Base-by-base conservation (phyloP, 2,888 invertebrate species). In the Aphodius sticticus region DNA sequence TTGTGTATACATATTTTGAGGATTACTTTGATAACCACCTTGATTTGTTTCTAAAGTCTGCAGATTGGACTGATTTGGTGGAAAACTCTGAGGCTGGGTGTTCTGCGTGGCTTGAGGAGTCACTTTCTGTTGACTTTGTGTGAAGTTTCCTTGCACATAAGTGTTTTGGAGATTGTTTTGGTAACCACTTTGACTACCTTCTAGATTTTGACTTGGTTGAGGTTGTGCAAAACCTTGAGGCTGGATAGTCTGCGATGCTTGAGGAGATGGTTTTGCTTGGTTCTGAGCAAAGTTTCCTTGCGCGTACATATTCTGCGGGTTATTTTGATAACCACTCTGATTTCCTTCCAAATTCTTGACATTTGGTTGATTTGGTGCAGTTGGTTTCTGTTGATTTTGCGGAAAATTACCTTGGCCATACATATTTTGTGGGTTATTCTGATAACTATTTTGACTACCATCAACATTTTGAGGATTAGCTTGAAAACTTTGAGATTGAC, bases 91-190 rank as follows among this genome's bases (percentile, higher is more conserved):
- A 79, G 53, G 53, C 6, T 53, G 53, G 53, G 53, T 7, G 26
- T 26, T 26, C 26, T 26, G 26, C 26, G 26, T 26, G 12, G 12
- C 53, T 12, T 14, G 78, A 78, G 37, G 76, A 78, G 26, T 75
- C 78, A 37, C 78, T 78, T 16, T 78, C 84, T 70, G 81, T 82
- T 69, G 9, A 84, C 79, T 76, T 38, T 76, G 79, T 16, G 53
- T 7, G 36, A 76, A 79, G 69, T 79, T 80, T 9, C 16, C 53
- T 69, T 74, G 82, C 82, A 12, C 53, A 12, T 53, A 53, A 77
- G 9, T 71, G 77, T n/a, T 71, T 78, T 36, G 38, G n/a, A 12
- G 74, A 70, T 36, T 70, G 36, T n/a, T 74, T 74, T 69, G 76
- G 0, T 6, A 71, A 77, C 16, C 71, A 77, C 16, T 53, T 77